Evolutionary conservation across 2,113 vertebrate species (phyloP).

Genomic region (Callionymus lyra): DNA sequence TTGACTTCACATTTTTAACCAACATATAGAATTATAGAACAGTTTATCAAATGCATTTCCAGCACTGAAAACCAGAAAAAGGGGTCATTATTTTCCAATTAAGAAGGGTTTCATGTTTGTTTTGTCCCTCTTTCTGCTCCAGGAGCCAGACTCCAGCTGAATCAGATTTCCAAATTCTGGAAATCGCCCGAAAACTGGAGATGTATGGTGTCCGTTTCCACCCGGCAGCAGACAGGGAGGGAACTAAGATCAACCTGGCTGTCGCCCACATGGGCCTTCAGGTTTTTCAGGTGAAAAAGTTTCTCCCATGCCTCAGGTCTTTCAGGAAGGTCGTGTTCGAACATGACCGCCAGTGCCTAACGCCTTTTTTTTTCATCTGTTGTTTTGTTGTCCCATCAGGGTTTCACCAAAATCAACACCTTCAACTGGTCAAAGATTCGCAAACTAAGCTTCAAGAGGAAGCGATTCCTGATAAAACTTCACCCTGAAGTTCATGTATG

Average conservation of each 20-base stretch:
- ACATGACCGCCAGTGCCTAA: neutral
- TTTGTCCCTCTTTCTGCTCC: neutral
- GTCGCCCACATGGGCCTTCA: constrained; percentile 90
- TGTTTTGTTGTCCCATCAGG: constrained; percentile 56
- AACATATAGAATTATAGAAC: no score
- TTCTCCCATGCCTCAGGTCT: neutral
- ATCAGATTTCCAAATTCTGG: constrained; percentile 93
- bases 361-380: neutral
- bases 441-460: constrained; percentile 96
- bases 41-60: no score
- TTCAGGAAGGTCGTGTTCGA: neutral
- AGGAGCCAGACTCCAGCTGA: constrained; percentile 94
- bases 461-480: constrained; percentile 90
- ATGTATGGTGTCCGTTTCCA: constrained; percentile 95
- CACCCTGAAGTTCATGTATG: constrained; percentile 88
- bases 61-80: no score
- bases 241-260: constrained; percentile 85
- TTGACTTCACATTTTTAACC: no score
- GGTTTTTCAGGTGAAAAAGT: constrained; percentile 87
- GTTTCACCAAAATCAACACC: constrained; percentile 92
- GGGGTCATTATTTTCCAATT: neutral
- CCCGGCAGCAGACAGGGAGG: constrained; percentile 83
- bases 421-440: constrained; percentile 99
- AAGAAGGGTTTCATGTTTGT: neutral
- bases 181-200: constrained; percentile 90